Evolutionary conservation across 2,113 vertebrate species (phyloP), one percentile per base, ranked within the genome.

Genomic region (Baryphthengus martii): DNA sequence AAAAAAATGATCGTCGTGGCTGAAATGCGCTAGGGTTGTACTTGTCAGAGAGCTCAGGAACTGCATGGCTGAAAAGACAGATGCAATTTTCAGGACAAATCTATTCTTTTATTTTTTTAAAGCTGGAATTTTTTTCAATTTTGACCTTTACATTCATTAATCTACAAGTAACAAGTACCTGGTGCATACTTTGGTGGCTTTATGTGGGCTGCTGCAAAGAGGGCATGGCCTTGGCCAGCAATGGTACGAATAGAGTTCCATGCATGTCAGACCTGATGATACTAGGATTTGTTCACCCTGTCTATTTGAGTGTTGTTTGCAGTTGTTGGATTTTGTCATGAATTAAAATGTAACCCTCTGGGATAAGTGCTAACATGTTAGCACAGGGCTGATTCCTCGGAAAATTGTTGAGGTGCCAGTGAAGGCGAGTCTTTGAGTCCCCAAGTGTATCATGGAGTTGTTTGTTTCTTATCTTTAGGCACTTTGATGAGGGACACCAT

Each of bases 151-250:
- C 2, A 17, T 35, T 13, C 9, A 33, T 44, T 33, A 52, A 28
- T 85, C 28, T 25, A 35, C 76, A 83, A 61, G 26, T 44, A 87
- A 28, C 12, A 37, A 24, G 3, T 56, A 52, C 17, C 23, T 35
- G 44, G 10, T 1, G 3, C 5, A 2, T 24, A 9, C 11, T 42
- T 59, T 0, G 0, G 17, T 49, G 23, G 10, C 49, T 90, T 59
- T 50, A 26, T 67, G 13, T 42, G 52, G 35, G 16, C 56, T 88
- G 11, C 28, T 67, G 56, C 33, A 55, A 52, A 70, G 33, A 55
- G 4, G 4, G 3, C 31, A 25, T 2, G 4, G 73, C 39, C 62
- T 82, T 72, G 52, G n/a, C 47, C 50, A 55, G n/a, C 29, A 40
- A 10, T 29, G 20, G 2, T 63, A 14, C 45, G 16, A 83, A 19